Conservation (phyloP, 2,888 invertebrate genomes). For the Agelastica alni region DNA sequence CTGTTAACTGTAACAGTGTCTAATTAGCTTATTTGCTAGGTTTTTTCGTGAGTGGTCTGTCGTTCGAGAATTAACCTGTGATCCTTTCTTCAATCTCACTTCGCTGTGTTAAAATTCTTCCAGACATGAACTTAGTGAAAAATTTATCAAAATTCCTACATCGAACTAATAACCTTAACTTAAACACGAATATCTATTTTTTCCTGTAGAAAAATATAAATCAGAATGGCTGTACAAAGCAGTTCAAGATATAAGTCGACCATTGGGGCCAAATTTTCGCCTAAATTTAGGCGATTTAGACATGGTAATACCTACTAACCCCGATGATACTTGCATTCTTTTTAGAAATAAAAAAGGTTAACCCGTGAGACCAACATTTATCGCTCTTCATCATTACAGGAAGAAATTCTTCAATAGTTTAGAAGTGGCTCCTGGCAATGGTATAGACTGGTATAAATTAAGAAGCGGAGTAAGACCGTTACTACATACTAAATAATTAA, state of each 20-base stretch:
- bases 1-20: too few species aligned
- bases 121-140: too few species aligned
- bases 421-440: constrained; percentile 64
- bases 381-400: constrained; percentile 59
- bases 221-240: constrained; percentile 56
- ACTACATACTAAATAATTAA: constrained; percentile 56
- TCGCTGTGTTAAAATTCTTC: too few species aligned
- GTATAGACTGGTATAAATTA: constrained; percentile 63
- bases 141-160: too few species aligned
- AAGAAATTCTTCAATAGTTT: constrained; percentile 55
- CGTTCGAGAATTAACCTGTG: too few species aligned
- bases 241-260: constrained; percentile 52
- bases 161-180: too few species aligned
- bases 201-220: constrained; percentile 52
- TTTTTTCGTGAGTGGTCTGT: too few species aligned
- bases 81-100: too few species aligned
- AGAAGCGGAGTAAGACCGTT: constrained; percentile 60
- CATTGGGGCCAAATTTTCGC: constrained; percentile 59
- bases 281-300: constrained; percentile 55
- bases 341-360: constrained; percentile 59
- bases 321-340: constrained; percentile 58
- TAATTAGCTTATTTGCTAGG: too few species aligned
- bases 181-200: too few species aligned
- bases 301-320: constrained; percentile 58
- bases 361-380: constrained; percentile 60